Evolutionary conservation across 2,888 invertebrate genomes (phyloP).

Genomic region (Drosophila hawaiiensis): DNA sequence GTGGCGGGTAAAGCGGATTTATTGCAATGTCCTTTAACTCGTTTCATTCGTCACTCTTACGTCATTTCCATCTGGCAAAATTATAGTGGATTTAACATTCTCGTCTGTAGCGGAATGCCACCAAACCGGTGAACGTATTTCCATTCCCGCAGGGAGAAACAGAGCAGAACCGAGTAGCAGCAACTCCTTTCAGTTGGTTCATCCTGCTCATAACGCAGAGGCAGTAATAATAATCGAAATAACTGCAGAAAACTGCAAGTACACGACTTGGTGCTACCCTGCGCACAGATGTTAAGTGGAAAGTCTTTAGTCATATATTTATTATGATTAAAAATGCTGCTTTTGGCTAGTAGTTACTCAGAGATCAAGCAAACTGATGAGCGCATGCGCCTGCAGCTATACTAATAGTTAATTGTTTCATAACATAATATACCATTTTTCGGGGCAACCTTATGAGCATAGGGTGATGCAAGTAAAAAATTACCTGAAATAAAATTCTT

Average conservation of each 20-base stretch:
- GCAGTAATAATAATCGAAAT: slow-evolving; percentile 53
- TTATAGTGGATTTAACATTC: slow-evolving; percentile 24
- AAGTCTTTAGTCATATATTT: background rate
- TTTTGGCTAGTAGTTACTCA: background rate
- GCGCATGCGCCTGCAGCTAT: too few species aligned
- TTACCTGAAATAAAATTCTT: background rate
- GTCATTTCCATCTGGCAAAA: slow-evolving; percentile 14
- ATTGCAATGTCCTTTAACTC: slow-evolving; percentile 10
- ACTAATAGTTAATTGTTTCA: background rate
- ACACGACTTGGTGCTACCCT: background rate
- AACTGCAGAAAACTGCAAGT: background rate
- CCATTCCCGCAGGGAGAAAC: slow-evolving; percentile 34
- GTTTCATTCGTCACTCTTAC: slow-evolving; percentile 17
- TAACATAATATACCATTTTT: background rate
- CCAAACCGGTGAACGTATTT: slow-evolving; percentile 41
- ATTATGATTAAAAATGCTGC: background rate
- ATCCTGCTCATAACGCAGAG: slow-evolving; percentile 6
- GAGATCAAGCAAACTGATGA: background rate
- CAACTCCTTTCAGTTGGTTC: slow-evolving; percentile 24
- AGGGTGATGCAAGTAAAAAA: background rate
- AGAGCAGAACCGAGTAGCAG: slow-evolving; percentile 34
- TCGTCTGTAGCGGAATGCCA: slow-evolving; percentile 9
- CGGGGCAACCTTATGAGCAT: background rate
- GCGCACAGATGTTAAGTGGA: background rate
- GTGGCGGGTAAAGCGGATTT: slow-evolving; percentile 17